These are phyloP conservation scores for Thamnophis sirtalis DNA, from an alignment of 2,113 vertebrate species.

Conservation along the genomic window DNA sequence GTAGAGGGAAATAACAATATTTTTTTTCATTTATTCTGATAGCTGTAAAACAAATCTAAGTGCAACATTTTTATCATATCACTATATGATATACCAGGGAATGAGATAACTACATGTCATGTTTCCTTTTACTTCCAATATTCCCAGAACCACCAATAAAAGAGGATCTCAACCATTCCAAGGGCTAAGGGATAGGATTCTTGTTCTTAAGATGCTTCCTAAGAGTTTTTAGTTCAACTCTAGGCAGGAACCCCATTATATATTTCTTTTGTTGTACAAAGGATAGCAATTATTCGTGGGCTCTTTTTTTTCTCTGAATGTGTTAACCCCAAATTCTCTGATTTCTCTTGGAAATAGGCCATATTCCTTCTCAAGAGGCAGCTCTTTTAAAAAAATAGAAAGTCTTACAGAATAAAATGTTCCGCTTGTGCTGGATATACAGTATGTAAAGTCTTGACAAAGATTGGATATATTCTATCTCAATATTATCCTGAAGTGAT, in stretches of 20 bases:
- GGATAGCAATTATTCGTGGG: neutral
- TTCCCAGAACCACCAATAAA: neutral
- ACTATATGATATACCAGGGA: neutral
- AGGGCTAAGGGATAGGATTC: neutral
- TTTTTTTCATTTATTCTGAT: neutral
- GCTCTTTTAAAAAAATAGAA: neutral
- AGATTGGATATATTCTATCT: neutral
- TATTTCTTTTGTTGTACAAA: neutral
- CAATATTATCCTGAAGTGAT: neutral
- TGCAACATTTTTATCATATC: neutral
- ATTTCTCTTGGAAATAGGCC: neutral
- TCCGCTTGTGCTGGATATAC: neutral
- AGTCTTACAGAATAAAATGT: neutral
- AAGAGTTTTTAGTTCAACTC: neutral
- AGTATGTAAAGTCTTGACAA: neutral
- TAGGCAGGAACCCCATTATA: neutral
- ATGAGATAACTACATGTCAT: neutral
- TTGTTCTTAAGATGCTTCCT: neutral
- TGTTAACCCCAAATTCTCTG: neutral
- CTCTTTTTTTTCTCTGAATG: neutral
- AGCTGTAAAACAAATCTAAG: neutral
- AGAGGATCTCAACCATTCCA: neutral
- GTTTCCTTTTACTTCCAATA: neutral
- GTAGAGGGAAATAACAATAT: neutral
- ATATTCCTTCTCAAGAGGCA: neutral